phyloP scores from a whole-genome alignment of 2,113 vertebrate genomes.

The Sorex araneus region DNA sequence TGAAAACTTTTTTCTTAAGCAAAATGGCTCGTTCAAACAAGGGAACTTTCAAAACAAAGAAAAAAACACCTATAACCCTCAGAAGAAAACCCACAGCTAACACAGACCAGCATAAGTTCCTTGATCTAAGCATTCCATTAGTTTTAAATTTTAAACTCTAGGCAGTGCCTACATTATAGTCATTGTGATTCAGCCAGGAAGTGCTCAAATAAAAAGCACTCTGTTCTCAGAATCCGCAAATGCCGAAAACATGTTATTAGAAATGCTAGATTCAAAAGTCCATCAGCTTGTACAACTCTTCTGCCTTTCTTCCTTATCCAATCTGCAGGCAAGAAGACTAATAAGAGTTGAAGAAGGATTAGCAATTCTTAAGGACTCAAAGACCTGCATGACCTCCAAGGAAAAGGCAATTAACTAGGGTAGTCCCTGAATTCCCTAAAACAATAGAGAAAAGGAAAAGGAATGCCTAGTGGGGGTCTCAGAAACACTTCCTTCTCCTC shows the following conservation, averaged over 20 bases:
- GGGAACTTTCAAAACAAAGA: not conserved
- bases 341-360: not conserved
- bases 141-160: slow-evolving; percentile 47
- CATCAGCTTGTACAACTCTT: not conserved
- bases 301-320: not conserved
- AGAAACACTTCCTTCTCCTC: not conserved
- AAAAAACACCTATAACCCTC: not conserved
- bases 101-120: not conserved
- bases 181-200: slow-evolving; percentile 5
- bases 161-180: not conserved
- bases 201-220: not conserved
- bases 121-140: not conserved
- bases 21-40: slow-evolving; percentile 47
- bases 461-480: not conserved
- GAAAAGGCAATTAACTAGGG: not conserved
- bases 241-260: slow-evolving; percentile 13
- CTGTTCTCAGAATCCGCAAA: slow-evolving; percentile 14
- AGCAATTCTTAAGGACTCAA: not conserved
- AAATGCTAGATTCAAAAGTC: not conserved
- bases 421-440: not conserved
- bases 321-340: not conserved
- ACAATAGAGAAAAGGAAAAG: not conserved
- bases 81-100: not conserved
- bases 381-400: not conserved
- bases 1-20: not conserved